Evolutionary conservation across 1,140 invertebrate species (phyloP), one percentile per base, ranked within the genome.

Genomic region (Halictus rubicundus): DNA sequence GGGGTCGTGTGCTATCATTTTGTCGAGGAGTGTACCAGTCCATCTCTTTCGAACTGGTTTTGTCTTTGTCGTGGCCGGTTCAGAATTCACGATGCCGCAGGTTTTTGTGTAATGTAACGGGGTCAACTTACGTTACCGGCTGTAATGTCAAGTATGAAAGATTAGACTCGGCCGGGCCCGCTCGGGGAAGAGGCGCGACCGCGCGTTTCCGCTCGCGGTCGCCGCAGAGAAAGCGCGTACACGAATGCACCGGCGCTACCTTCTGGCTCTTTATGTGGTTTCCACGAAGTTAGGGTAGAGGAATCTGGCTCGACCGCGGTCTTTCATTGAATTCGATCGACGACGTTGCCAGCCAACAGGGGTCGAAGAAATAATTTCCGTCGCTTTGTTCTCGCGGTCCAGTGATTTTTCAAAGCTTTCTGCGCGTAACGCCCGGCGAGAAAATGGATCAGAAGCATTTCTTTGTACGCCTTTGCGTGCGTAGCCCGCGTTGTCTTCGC

Each of bases 61-160:
- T 32, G 12, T 46, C 42, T 46, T 14, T 2, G 23, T n/a, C 14
- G 5, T 21, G 5, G 0, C 19, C 49, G 14, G 19, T 16, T 52
- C 49, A 16, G 16, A 5, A 52, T 52, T 21, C 49, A 21, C 19
- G 49, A 52, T 52, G 16, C 49, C 16, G 49, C 14, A 21, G 14
- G 73, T 69, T 49, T 52, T 8, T 37, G n/a, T 71, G 54, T 39
- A 25, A 3, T 46, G 16, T 19, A 69, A 68, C 66, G 23, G 19
- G 68, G 23, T 21, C 71, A 70, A 78, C 84, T 85, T 78, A 84
- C 65, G 59, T 86, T 85, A 82, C 83, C 10, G 68, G 61, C 14
- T 66, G 66, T 78, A 85, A 81, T 68, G 83, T 86, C 84, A 85
- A 86, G 84, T 78, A 78, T 78, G 84, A 86, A 86, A 86, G 83